Percentiles rank a stretch among this genome's conserved stretches.
Conservation (phyloP, 2,888 invertebrate species). For the Agrotis ipsilon region DNA sequence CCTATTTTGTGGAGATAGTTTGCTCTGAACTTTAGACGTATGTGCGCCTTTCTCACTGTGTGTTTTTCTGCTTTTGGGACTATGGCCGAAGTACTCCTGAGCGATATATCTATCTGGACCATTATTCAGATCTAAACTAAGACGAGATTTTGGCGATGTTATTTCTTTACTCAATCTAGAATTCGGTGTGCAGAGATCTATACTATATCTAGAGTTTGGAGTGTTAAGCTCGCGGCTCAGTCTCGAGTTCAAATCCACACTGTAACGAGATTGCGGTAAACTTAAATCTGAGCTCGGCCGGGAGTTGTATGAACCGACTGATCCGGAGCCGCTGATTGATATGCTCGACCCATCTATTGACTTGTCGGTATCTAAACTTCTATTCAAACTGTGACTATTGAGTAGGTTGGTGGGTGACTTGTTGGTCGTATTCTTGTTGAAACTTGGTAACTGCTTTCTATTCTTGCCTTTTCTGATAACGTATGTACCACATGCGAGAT, state of each 20-base stretch:
- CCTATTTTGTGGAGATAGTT: slow-evolving; percentile 90
- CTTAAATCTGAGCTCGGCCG: slow-evolving; percentile 92
- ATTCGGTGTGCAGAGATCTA: slow-evolving; percentile 93
- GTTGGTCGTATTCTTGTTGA: slow-evolving; percentile 89
- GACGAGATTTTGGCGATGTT: slow-evolving; percentile 91
- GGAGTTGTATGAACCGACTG: slow-evolving; percentile 92
- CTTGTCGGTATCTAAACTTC: slow-evolving; percentile 87
- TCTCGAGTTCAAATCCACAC: slow-evolving; percentile 90
- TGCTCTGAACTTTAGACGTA: slow-evolving; percentile 82
- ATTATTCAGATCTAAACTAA: slow-evolving; percentile 92
- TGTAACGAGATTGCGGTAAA: slow-evolving; percentile 91
- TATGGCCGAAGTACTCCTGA: slow-evolving; percentile 87
- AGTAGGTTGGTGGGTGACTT: slow-evolving; percentile 83
- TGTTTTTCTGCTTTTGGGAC: slow-evolving; percentile 87
- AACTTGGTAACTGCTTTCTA: slow-evolving; percentile 92
- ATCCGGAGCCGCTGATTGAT: slow-evolving; percentile 89
- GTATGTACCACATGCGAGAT: slow-evolving; percentile 93
- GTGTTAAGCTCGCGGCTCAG: slow-evolving; percentile 91
- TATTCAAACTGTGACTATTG: slow-evolving; percentile 87
- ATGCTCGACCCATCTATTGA: slow-evolving; percentile 88
- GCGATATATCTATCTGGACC: slow-evolving; percentile 86
- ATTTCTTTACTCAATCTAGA: slow-evolving; percentile 91
- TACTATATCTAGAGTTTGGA: slow-evolving; percentile 93
- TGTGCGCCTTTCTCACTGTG: slow-evolving; percentile 78
- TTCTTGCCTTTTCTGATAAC: slow-evolving; percentile 95